These are phyloP conservation scores for Orchesellides sinensis DNA, from an alignment of 2,888 invertebrate genomes.

Conservation along the genomic window DNA sequence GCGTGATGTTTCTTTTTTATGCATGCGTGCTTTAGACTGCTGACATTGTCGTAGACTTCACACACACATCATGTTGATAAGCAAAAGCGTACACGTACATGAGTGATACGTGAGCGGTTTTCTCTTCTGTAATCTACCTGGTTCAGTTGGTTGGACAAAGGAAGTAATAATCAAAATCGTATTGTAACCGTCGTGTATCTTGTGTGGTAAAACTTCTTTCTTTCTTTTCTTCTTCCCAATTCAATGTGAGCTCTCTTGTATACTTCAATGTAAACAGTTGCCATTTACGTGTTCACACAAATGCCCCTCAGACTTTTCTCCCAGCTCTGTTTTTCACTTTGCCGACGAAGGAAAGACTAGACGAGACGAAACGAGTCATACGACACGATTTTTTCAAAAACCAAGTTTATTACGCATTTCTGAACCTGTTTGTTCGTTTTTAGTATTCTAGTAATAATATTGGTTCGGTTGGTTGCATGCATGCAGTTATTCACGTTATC, in stretches of 20 bases:
- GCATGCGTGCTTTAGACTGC: slow-evolving; percentile 3
- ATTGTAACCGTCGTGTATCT: neutral
- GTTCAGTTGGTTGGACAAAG: slow-evolving; percentile 20
- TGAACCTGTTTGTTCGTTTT: slow-evolving; percentile 28
- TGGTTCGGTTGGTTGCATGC: neutral
- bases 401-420: slow-evolving; percentile 35
- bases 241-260: neutral
- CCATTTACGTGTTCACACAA: slow-evolving; percentile 1
- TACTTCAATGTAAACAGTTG: slow-evolving; percentile 50
- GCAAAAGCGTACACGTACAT: neutral
- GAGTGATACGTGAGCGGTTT: slow-evolving; percentile 25
- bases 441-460: neutral
- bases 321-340: slow-evolving; percentile 11
- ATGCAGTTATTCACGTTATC: slow-evolving; percentile 15
- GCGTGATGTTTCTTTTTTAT: too few species aligned
- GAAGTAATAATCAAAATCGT: slow-evolving; percentile 16
- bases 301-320: slow-evolving; percentile 12
- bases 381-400: too few species aligned
- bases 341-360: too few species aligned
- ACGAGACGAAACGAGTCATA: too few species aligned
- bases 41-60: too few species aligned
- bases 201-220: neutral
- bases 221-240: neutral
- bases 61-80: too few species aligned
- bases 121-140: slow-evolving; percentile 16